phyloP scores from a whole-genome alignment of 2,113 vertebrate species.

The Lota lota region DNA sequence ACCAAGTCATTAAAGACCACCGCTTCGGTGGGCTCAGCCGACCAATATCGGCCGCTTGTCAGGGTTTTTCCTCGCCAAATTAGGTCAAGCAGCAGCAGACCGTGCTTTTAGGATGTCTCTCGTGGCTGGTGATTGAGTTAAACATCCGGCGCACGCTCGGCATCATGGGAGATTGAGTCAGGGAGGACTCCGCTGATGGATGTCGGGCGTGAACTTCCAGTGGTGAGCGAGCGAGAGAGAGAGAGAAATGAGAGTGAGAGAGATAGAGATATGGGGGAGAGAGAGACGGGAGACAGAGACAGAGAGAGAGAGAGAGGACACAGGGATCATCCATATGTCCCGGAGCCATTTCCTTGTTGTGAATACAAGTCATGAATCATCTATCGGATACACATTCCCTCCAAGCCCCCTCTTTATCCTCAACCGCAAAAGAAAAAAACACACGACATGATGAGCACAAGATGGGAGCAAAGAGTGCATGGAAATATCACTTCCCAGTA shows the following conservation, averaged over 20 bases:
- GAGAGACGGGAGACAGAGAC: not conserved
- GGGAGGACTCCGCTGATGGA: slow-evolving; percentile 36
- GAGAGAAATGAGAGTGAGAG: not conserved
- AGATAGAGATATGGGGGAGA: not conserved
- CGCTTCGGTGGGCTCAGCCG: not conserved
- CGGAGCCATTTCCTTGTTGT: slow-evolving; percentile 24
- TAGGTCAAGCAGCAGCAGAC: not conserved
- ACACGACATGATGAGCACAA: not conserved
- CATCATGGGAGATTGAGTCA: slow-evolving; percentile 26
- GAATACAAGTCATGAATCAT: slow-evolving; percentile 52
- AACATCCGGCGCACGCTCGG: slow-evolving; percentile 10
- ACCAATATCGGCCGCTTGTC: not conserved
- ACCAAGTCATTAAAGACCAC: not conserved
- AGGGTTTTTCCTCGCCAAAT: slow-evolving; percentile 4
- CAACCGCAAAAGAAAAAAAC: slow-evolving; percentile 1
- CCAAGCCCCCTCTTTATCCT: slow-evolving; percentile 12
- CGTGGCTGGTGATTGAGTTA: slow-evolving; percentile 1
- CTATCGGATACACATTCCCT: slow-evolving; percentile 26
- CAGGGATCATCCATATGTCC: slow-evolving; percentile 25
- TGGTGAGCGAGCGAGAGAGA: not conserved
- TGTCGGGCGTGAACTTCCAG: slow-evolving; percentile 8
- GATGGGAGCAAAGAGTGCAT: slow-evolving; percentile 26
- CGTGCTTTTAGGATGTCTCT: not conserved
- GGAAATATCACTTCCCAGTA: slow-evolving; percentile 15
- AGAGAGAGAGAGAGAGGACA: slow-evolving; percentile 3